These are phyloP conservation scores for Lucinisca nassula DNA, from an alignment of 2,888 invertebrate species.

Conservation along the genomic window DNA sequence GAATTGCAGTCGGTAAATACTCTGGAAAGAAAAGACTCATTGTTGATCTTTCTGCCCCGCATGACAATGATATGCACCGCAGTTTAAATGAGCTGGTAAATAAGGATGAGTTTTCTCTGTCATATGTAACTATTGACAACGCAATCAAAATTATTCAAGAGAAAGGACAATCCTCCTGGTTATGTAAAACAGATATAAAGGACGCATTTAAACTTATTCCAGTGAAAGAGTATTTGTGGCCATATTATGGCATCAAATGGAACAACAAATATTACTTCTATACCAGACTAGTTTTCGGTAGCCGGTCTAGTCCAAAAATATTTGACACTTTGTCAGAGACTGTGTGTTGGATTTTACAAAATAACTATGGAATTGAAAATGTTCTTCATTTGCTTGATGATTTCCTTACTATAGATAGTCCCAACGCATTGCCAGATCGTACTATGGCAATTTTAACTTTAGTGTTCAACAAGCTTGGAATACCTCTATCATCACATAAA, in stretches of 20 bases:
- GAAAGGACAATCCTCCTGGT: constrained; percentile 13
- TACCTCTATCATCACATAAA: constrained; percentile 55
- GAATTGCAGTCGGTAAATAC: constrained; percentile 60
- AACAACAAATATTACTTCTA: constrained; percentile 50
- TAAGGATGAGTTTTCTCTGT: constrained; percentile 52
- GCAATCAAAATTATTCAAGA: constrained; percentile 53
- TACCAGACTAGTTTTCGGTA: constrained; percentile 53
- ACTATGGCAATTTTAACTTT: constrained; percentile 52
- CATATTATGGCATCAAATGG: constrained; percentile 56
- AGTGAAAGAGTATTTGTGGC: constrained; percentile 43
- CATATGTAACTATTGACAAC: constrained; percentile 64
- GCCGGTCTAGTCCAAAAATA: constrained; percentile 54
- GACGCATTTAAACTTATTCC: constrained; percentile 65
- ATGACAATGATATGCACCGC: constrained; percentile 34
- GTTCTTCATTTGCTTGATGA: constrained; percentile 62
- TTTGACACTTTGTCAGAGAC: constrained; percentile 54
- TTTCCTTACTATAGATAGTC: constrained; percentile 48
- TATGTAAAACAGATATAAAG: constrained; percentile 61
- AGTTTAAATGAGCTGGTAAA: constrained; percentile 65
- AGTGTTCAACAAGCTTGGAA: constrained; percentile 53
- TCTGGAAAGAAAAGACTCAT: constrained; percentile 61
- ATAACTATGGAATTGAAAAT: constrained; percentile 44
- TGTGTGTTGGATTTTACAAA: constrained; percentile 54
- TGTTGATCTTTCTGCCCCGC: constrained; percentile 67
- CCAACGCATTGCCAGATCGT: constrained; percentile 25